These are phyloP conservation scores for Cephus pygmeus DNA, from an alignment of 2,888 invertebrate genomes.

Conservation along the genomic window DNA sequence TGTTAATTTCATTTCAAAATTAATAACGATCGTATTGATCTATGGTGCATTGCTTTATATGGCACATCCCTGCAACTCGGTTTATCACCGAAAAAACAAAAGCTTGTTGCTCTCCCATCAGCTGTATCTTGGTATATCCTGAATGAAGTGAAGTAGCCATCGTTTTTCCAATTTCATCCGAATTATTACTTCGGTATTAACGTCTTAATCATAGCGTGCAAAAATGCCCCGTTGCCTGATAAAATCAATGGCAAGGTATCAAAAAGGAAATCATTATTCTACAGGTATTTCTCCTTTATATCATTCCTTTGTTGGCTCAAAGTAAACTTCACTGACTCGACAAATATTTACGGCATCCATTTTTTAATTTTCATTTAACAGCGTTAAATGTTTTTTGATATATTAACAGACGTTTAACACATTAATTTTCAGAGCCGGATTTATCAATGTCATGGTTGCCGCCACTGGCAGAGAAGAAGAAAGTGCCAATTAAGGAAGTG, in stretches of 20 bases:
- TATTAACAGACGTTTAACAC: neutral
- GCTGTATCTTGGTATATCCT: conserved; percentile 27
- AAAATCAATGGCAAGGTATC: conserved; percentile 54
- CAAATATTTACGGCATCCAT: neutral
- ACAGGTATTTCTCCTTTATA: neutral
- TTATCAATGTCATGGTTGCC: conserved; percentile 14
- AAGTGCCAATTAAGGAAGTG: conserved; percentile 38
- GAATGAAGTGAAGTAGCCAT: conserved; percentile 12
- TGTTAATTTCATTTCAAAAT: neutral
- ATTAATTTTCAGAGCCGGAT: conserved; percentile 9
- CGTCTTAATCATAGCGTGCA: conserved; percentile 5
- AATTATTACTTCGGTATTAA: neutral
- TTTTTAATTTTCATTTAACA: neutral
- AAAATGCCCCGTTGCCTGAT: conserved; percentile 58
- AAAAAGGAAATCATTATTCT: conserved; percentile 18
- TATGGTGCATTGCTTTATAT: neutral
- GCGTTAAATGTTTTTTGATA: neutral
- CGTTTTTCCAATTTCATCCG: neutral
- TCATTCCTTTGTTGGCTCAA: neutral
- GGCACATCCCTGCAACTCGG: neutral
- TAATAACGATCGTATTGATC: neutral
- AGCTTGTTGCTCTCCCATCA: conserved; percentile 22
- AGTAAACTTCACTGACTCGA: neutral
- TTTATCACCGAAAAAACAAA: conserved; percentile 27
- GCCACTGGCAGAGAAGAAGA: conserved; percentile 28